Conservation (phyloP, 2,113 vertebrate genomes). For the Engystomops pustulosus region DNA sequence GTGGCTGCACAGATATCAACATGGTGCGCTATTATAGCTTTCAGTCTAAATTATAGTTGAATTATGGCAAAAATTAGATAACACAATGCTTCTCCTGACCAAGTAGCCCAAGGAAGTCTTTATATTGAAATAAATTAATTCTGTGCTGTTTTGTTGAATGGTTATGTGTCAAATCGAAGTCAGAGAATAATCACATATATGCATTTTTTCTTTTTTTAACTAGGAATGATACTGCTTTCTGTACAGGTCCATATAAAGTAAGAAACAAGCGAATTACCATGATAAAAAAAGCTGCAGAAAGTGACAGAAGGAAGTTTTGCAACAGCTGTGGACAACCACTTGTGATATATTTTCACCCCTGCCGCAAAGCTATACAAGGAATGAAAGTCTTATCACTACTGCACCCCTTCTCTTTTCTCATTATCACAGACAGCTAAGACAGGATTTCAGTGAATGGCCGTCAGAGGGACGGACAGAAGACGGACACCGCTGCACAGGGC, state of each 20-base stretch:
- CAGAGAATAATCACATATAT: not conserved
- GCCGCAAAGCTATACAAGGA: not conserved
- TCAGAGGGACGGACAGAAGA: constrained; percentile 44
- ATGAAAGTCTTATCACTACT: constrained; percentile 25
- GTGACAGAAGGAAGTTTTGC: not conserved
- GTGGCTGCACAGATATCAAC: not conserved
- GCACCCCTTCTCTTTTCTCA: constrained; percentile 15
- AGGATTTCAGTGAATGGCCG: constrained; percentile 17
- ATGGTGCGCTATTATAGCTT: not conserved
- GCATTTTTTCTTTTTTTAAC: not conserved
- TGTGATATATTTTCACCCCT: constrained; percentile 37
- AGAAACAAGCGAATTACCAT: not conserved
- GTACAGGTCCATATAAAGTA: not conserved
- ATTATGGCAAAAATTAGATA: constrained; percentile 21
- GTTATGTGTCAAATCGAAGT: not conserved
- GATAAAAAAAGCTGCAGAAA: not conserved
- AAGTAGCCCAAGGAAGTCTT: not conserved
- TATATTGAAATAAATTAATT: not conserved
- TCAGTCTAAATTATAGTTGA: constrained; percentile 22
- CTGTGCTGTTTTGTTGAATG: not conserved
- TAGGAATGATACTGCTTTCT: not conserved
- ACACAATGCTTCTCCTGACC: not conserved
- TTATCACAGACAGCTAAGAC: constrained; percentile 29
- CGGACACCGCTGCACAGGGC: constrained; percentile 12
- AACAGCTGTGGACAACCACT: not conserved